Evolutionary conservation across 2,113 vertebrate species (phyloP).

Genomic region (Crypturellus undulatus): DNA sequence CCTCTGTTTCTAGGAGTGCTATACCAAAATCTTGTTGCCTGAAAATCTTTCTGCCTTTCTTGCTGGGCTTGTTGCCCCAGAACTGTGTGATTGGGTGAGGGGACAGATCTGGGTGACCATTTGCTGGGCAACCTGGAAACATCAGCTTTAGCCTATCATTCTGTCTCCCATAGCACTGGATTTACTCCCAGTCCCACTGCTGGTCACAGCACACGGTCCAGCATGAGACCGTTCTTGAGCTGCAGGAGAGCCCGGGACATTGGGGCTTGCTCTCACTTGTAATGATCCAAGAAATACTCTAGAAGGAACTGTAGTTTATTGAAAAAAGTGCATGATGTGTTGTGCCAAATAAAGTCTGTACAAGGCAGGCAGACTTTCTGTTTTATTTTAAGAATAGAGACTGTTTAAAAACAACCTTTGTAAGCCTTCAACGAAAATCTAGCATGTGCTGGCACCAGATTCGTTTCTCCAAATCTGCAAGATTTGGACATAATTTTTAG

Average conservation of each 20-base stretch:
- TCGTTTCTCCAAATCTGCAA: background rate
- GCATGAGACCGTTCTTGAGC: background rate
- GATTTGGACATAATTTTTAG: background rate
- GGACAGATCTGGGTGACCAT: background rate
- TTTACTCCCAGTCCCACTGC: background rate
- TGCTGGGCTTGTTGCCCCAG: background rate
- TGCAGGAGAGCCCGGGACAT: background rate
- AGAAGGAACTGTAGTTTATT: background rate
- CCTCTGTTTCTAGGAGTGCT: background rate
- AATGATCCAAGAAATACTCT: background rate
- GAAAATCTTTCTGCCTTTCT: background rate
- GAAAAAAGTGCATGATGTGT: background rate
- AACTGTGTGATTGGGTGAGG: background rate
- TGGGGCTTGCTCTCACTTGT: background rate
- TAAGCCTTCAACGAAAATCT: background rate
- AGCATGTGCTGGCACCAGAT: background rate
- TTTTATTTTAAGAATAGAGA: background rate
- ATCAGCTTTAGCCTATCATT: background rate
- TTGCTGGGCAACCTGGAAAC: background rate
- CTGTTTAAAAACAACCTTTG: background rate
- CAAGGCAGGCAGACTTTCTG: background rate
- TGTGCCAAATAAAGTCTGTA: background rate
- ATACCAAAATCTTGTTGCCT: background rate
- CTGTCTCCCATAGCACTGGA: background rate
- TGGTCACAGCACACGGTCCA: background rate